Conservation (phyloP, 1,140 invertebrate species). For the Lucilia sericata region DNA sequence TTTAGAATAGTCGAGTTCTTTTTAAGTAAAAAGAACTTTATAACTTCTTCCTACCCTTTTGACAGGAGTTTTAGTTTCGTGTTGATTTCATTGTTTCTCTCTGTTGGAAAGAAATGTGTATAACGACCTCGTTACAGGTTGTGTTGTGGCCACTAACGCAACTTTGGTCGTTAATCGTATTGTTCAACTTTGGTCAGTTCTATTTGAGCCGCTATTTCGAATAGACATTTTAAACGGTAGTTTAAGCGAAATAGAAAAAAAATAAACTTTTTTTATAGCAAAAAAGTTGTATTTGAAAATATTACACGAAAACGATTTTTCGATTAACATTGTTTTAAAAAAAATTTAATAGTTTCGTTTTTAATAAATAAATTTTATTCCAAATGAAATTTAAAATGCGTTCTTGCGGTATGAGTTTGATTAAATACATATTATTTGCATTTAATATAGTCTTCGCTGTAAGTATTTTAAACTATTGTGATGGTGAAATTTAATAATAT, state of each 20-base stretch:
- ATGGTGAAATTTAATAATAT: not conserved
- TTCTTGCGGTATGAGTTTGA: constrained; percentile 74
- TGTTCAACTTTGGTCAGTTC: constrained; percentile 47
- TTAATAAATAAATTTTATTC: constrained; percentile 13
- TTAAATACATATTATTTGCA: constrained; percentile 79
- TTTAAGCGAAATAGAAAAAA: not conserved
- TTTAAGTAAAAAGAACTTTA: not conserved
- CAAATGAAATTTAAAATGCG: constrained; percentile 69
- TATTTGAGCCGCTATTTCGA: constrained; percentile 43
- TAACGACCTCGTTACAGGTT: constrained; percentile 32
- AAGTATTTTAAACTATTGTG: constrained; percentile 65
- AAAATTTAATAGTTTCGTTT: not conserved
- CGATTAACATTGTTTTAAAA: too few relatives aligned
- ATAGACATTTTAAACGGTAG: constrained; percentile 34
- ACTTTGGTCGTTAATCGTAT: constrained; percentile 44
- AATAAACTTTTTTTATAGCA: not conserved
- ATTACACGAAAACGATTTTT: not conserved
- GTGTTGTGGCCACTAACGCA: constrained; percentile 39
- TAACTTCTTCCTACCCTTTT: constrained; percentile 22
- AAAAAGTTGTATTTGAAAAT: not conserved
- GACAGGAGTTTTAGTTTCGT: not conserved
- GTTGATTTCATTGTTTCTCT: not conserved
- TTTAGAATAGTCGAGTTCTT: not conserved
- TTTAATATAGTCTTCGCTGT: constrained; percentile 82
- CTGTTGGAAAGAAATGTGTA: not conserved